Base-by-base conservation (phyloP, 1,140 invertebrate species). In the Leguminivora glycinivorella region DNA sequence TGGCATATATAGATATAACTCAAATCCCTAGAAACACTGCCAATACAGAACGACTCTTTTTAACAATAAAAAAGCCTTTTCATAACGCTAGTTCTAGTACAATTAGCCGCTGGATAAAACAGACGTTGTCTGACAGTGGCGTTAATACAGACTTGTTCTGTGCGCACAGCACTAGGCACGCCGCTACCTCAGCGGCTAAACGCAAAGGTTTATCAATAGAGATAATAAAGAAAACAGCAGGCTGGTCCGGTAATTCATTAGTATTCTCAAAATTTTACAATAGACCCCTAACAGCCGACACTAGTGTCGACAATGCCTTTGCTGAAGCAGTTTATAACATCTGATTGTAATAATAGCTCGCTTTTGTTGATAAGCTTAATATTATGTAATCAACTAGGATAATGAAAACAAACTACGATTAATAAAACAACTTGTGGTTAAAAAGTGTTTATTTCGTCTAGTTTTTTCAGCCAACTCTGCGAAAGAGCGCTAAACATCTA, bases 181-280 rank as follows among this genome's bases (percentile, higher is more conserved):
- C 67, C 10, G 22, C 67, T 29, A 56, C 47, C 10, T 69, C 67
- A 17, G 43, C 43, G 26, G 67, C 67, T 29, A 10, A 29, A 17
- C 43, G 43, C 26, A 56, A 17, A 69, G 67, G 67, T 10, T 10
- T 69, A 1, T 56, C 43, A 5, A 12, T 69, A 4, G 67, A 69
- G 1, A 17, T 19, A 17, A 69, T 69, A 5, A 56, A 56, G n/a
- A 52, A 69, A 17, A 56, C 43, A 26, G 67, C 67, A 56, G 67
- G 67, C 10, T 74, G 72, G 72, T 29, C 69, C 14, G 72, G 69
- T 6, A 56, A 69, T 26, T 71, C 69, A 0, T 43, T 71, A 40
- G n/a, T 25, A 3, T 73, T 73, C 25, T 26, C 25, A 14, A 60
- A 56, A 56, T 73, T 73, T 25, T 73, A 73, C 34, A 70, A 73